These are phyloP conservation scores for Seladonia tumulorum DNA, from an alignment of 2,888 invertebrate species.

Conservation along the genomic window DNA sequence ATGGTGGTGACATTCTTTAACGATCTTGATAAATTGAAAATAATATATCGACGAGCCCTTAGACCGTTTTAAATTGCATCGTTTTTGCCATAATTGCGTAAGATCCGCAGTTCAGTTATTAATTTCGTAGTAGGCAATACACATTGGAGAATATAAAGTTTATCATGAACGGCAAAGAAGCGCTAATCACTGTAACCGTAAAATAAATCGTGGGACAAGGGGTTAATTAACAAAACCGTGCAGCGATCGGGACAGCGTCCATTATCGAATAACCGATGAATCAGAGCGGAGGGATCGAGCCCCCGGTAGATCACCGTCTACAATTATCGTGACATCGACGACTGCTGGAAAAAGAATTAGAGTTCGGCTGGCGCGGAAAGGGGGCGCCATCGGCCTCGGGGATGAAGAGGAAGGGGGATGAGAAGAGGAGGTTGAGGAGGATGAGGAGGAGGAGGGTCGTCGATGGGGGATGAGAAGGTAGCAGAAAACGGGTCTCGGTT, in stretches of 20 bases:
- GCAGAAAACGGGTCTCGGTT: conserved; percentile 67
- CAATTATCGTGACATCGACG: conserved; percentile 59
- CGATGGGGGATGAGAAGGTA: not conserved
- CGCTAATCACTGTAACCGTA: not conserved
- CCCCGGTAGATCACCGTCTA: conserved; percentile 33
- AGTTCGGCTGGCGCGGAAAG: conserved; percentile 44
- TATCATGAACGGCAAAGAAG: not conserved
- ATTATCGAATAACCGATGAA: conserved; percentile 28
- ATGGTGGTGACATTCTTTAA: not conserved
- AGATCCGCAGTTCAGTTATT: too few relatives aligned
- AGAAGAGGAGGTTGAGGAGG: not conserved
- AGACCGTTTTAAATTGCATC: too few relatives aligned
- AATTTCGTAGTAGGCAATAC: too few relatives aligned
- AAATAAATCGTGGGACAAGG: not conserved
- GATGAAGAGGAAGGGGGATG: not conserved
- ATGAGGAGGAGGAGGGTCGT: not conserved
- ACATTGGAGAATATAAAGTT: not conserved
- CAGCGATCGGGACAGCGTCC: not conserved
- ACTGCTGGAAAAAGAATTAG: conserved; percentile 62
- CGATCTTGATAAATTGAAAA: not conserved
- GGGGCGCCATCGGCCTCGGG: conserved; percentile 16
- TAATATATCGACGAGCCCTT: too few relatives aligned
- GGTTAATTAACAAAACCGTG: conserved; percentile 23
- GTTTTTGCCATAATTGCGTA: too few relatives aligned
- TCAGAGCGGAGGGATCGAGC: not conserved